Percentiles rank a stretch among this genome's conserved stretches.
Evolutionary conservation across 1,140 invertebrate species (phyloP).

Genomic region (Drosophila varians): DNA sequence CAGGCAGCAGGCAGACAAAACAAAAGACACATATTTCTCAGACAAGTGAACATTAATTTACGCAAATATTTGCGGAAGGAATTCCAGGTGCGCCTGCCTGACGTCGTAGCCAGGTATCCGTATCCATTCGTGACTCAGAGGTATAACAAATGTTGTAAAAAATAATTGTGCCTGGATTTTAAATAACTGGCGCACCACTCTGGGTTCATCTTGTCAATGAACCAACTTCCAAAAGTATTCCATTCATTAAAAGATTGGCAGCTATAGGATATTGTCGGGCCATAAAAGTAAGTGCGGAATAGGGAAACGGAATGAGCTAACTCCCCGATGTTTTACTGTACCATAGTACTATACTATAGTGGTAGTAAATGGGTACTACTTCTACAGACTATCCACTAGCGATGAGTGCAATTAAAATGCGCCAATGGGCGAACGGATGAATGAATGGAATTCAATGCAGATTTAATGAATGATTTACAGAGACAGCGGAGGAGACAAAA

Average conservation of each 20-base stretch:
- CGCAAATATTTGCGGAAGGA: slow-evolving; percentile 69
- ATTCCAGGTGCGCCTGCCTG: slow-evolving; percentile 58
- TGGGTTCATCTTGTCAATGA: too few species aligned
- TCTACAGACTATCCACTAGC: slow-evolving; percentile 6
- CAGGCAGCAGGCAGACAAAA: slow-evolving; percentile 13
- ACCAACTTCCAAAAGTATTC: too few species aligned
- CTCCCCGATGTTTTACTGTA: too few species aligned
- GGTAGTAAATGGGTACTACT: too few species aligned
- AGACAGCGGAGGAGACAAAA: slow-evolving; percentile 63
- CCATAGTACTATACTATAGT: too few species aligned
- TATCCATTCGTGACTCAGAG: slow-evolving; percentile 47
- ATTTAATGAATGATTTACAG: slow-evolving; percentile 77
- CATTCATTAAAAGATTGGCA: too few species aligned
- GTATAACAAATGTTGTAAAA: slow-evolving; percentile 3
- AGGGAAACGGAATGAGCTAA: too few species aligned
- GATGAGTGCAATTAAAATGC: slow-evolving; percentile 64
- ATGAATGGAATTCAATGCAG: slow-evolving; percentile 74
- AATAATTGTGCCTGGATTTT: slow-evolving; percentile 12
- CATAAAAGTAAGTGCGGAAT: too few species aligned
- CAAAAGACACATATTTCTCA: slow-evolving; percentile 34
- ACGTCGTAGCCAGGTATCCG: slow-evolving; percentile 26
- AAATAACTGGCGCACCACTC: slow-evolving; percentile 43
- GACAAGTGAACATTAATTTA: slow-evolving; percentile 61
- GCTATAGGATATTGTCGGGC: too few species aligned
- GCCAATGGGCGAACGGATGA: slow-evolving; percentile 46